phyloP scores from a whole-genome alignment of 1,140 invertebrate species.

The Aculops lycopersici region DNA sequence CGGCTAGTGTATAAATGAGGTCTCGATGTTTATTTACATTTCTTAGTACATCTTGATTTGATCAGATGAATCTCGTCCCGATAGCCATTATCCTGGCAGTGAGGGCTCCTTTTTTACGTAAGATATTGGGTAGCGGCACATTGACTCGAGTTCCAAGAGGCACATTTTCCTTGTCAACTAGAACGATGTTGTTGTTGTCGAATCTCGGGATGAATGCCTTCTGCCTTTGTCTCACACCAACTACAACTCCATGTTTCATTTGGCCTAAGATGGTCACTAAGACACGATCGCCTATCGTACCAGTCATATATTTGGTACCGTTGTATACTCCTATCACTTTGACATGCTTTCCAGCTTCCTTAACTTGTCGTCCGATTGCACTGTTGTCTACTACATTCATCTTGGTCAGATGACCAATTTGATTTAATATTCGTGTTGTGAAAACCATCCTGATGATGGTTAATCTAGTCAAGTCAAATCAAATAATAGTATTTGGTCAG shows the following conservation, averaged over 20 bases:
- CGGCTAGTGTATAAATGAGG: too few relatives aligned
- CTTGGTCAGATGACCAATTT: constrained; percentile 25
- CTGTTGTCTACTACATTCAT: constrained; percentile 83
- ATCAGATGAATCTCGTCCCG: constrained; percentile 59
- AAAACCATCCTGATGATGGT: too few relatives aligned
- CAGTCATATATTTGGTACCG: constrained; percentile 11
- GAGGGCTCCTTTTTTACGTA: constrained; percentile 59
- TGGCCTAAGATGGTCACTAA: constrained; percentile 82
- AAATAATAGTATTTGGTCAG: too few relatives aligned
- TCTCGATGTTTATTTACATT: too few relatives aligned
- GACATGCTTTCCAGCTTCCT: constrained; percentile 64
- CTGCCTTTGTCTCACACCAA: constrained; percentile 59
- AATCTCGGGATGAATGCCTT: constrained; percentile 50
- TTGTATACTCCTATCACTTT: constrained; percentile 24
- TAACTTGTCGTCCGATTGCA: constrained; percentile 61
- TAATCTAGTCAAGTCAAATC: too few relatives aligned
- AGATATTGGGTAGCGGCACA: constrained; percentile 63
- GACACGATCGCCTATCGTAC: constrained; percentile 39
- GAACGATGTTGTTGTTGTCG: constrained; percentile 81
- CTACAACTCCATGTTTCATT: constrained; percentile 76
- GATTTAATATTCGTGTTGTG: constrained; percentile 6
- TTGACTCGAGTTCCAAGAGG: constrained; percentile 64
- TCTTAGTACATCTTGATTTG: background rate
- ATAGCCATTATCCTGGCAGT: constrained; percentile 79
- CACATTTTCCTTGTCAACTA: constrained; percentile 54